Base-by-base conservation (phyloP, 53 echinoderm and acorn worm genomes). In the Stichopus horrens region DNA sequence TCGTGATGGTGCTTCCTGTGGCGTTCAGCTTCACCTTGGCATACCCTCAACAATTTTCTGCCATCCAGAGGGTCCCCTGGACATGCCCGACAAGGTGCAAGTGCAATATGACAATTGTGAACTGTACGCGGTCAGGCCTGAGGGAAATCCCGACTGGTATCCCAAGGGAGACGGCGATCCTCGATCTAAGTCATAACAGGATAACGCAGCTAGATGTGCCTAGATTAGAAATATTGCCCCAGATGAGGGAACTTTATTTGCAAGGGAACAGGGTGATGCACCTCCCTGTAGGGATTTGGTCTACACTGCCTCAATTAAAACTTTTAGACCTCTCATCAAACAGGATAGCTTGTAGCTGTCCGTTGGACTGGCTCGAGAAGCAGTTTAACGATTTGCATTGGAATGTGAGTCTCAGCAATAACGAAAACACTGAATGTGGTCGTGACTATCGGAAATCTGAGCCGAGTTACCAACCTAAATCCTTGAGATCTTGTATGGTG, bases 261-360 rank as follows among this genome's bases (percentile, higher is more conserved):
- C 89, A 58, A 21, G 86, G 73, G 10, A 93, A 93, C 80, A 52
- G 19, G 21, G 54, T 93, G 23, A 23, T 21, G 5, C 20, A 77
- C 68, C 55, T 93, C 8, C 76, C 91, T 22, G 51, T 9, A 8
- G 81, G 74, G 56, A 78, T 83, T 37, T 89, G 85, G 53, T 11
- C 60, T 7, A 52, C 74, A 4, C 52, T 94, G 53, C 83, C 88
- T 23, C 79, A 75, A 16, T 53, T 89, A 19, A 68, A 74, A 79
- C 37, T 86, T 8, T 7, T 94, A 60, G 92, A 94, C 73, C 21
- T 94, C n/a, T 88, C 92, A n/a, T 53, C 73, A 7, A 92, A 94
- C 76, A 52, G 74, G 14, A 57, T 94, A 21, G 79, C 73, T 16
- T 94, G 94, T 83, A 88, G 80, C n/a, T 94, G 94, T 82, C 86